These are phyloP conservation scores for Polypedilum pembai DNA, from an alignment of 1,140 invertebrate genomes.

Conservation along the genomic window DNA sequence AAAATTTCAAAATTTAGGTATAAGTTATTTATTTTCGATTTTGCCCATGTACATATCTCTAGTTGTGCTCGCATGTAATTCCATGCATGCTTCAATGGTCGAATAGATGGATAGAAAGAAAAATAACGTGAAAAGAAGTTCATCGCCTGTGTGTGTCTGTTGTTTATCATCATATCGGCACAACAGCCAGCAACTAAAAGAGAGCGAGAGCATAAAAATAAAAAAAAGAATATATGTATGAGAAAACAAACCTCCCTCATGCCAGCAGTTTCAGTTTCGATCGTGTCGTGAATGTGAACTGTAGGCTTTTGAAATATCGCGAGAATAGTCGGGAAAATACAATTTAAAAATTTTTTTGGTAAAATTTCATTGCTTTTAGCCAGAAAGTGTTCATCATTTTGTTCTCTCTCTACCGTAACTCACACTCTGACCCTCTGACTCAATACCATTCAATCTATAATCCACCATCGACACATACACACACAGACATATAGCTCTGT, in stretches of 20 bases:
- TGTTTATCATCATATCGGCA: constrained; percentile 12
- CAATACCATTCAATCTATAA: constrained; percentile 4
- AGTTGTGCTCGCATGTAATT: no score
- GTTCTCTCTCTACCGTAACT: not conserved
- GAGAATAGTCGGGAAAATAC: not conserved
- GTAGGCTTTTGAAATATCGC: not conserved
- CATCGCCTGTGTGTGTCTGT: not conserved
- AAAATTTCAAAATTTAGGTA: no score
- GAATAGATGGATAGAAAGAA: not conserved
- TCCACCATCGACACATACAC: not conserved
- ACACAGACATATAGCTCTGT: not conserved
- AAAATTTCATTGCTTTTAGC: not conserved
- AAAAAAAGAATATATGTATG: not conserved
- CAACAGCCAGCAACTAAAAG: not conserved
- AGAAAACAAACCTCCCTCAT: not conserved
- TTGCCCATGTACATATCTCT: no score
- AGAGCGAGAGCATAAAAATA: no score
- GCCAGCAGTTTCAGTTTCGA: not conserved
- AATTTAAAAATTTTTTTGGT: not conserved
- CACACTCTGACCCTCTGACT: not conserved
- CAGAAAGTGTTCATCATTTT: not conserved
- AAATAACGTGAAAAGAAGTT: not conserved
- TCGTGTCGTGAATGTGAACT: not conserved
- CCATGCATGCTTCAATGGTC: not conserved
- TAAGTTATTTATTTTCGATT: no score